Conservation (phyloP, 2,797 vertebrate genomes). For the Sebastes minor region DNA sequence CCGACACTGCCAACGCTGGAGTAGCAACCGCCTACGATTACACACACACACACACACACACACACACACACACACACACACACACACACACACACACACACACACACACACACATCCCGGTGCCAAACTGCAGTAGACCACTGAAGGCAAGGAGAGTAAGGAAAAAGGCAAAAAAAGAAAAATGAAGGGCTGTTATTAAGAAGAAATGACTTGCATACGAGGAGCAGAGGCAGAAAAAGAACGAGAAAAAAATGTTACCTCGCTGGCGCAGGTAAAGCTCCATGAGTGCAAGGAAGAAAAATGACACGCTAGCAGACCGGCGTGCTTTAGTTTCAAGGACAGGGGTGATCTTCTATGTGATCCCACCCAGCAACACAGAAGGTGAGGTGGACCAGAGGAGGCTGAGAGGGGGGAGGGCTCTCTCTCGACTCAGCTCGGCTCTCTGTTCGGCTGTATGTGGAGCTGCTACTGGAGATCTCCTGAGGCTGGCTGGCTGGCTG, state of each 20-base stretch:
- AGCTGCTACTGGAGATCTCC: conserved; percentile 25
- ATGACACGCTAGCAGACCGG: conserved; percentile 19
- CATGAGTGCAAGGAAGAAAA: conserved; percentile 50
- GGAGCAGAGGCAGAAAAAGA: background rate
- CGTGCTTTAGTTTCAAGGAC: conserved; percentile 27
- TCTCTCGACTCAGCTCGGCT: conserved; percentile 5
- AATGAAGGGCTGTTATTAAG: conserved; percentile 8
- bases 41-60: background rate
- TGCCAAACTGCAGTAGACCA: conserved; percentile 26
- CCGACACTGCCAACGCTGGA: conserved; percentile 56
- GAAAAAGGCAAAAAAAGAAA: background rate
- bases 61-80: background rate
- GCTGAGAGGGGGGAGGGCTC: background rate
- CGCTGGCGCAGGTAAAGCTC: conserved; percentile 63
- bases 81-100: background rate
- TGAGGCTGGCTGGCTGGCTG: background rate
- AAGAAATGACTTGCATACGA: background rate
- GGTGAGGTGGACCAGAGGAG: conserved; percentile 43
- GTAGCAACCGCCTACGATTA: conserved; percentile 55
- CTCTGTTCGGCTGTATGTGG: conserved; percentile 4
- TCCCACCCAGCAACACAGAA: conserved; percentile 39
- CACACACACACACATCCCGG: background rate
- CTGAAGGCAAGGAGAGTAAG: conserved; percentile 7
- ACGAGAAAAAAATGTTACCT: conserved; percentile 67
- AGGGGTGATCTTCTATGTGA: conserved; percentile 45